phyloP scores from a whole-genome alignment of 2,797 vertebrate species.

The Acanthurus lineatus region DNA sequence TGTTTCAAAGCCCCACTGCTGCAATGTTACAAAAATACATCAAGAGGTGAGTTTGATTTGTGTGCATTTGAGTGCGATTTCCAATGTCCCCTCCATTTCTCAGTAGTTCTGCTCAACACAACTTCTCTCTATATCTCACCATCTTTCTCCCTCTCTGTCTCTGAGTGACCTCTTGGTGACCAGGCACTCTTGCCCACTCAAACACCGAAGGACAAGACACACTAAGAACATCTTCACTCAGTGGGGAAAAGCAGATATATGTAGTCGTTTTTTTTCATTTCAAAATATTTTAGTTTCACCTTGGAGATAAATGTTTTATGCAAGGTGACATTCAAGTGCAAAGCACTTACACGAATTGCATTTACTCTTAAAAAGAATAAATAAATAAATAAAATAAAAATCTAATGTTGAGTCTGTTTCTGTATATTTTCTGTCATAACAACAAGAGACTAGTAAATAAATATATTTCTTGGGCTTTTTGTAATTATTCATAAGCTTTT shows the following conservation, averaged over 20 bases:
- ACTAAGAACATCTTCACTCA: constrained; percentile 42
- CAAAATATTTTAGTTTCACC: constrained; percentile 35
- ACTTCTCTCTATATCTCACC: constrained; percentile 6
- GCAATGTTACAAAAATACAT: constrained; percentile 56
- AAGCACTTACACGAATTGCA: not conserved
- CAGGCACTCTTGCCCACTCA: constrained; percentile 51
- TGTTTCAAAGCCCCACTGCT: constrained; percentile 36
- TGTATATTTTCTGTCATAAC: not conserved
- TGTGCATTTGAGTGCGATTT: constrained; percentile 47
- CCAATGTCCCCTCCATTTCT: constrained; percentile 29
- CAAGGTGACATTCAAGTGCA: constrained; percentile 9
- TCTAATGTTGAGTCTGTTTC: not conserved
- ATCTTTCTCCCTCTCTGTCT: not conserved
- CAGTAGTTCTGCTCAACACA: constrained; percentile 38
- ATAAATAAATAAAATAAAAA: not conserved
- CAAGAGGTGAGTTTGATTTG: constrained; percentile 67
- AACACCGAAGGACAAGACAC: constrained; percentile 8
- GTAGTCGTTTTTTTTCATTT: constrained; percentile 8
- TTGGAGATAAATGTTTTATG: constrained; percentile 54
- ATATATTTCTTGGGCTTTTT: not conserved
- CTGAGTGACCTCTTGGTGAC: constrained; percentile 59
- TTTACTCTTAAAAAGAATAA: not conserved
- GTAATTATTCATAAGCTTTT: constrained; percentile 21
- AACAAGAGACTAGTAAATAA: not conserved
- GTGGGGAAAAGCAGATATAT: constrained; percentile 17